Base-by-base conservation (phyloP, 2,888 invertebrate genomes). In the Nomada lathburiana region DNA sequence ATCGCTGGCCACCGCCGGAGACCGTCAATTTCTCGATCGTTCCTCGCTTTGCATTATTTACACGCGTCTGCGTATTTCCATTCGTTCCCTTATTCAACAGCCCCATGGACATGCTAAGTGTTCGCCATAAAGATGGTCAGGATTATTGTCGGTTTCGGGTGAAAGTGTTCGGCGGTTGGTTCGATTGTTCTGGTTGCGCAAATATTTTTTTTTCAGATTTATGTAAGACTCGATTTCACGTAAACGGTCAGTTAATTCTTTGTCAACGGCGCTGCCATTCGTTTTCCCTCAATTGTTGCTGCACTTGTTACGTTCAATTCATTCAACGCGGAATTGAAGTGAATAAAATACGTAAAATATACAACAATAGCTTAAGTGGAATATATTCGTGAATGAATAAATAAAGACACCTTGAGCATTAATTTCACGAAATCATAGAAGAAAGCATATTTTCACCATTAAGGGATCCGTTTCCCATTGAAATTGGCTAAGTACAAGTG, bases 21-120 rank as follows among this genome's bases (percentile, higher is more conserved):
- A 73, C 65, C 73, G 65, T 73, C 73, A 73, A 73, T 73, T 73
- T 73, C 57, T 75, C 68, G 68, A 52, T n/a, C 68, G 59, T 75
- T 68, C 42, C 69, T 52, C 52, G 57, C 52, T 68, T 60, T 75
- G 68, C 68, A 67, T 73, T 73, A 73, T 73, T 73, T 73, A 73
- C 73, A 26, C 57, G 36, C 47, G 55, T 57, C 71, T 16, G 23
- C 13, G 53, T 42, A 73, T 73, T 67, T 73, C 65, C 73, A 73
- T 73, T 57, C 73, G 67, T 73, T 73, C 57, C 65, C 76, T 76
- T 76, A 73, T 73, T 73, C 72, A 73, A 73, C 72, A 73, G 72
- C 47, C 55, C 55, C 64, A 29, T n/a, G 55, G 72, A 62, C 72
- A 55, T 64, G 64, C 55, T 64, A 64, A 64, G 64, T 64, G 64